phyloP scores from a whole-genome alignment of 2,888 invertebrate genomes.

The Eilema depressum region DNA sequence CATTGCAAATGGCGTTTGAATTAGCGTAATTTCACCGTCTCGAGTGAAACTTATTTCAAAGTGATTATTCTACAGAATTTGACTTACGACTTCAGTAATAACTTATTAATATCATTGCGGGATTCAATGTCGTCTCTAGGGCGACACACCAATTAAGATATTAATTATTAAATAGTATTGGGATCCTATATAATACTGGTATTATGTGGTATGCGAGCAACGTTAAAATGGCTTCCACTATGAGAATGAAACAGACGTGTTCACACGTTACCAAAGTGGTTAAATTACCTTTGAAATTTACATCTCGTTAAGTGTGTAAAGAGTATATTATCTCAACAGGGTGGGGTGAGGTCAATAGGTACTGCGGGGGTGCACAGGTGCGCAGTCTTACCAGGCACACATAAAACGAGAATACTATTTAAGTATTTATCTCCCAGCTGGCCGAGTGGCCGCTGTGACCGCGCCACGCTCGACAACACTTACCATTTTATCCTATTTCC shows the following conservation, averaged over 20 bases:
- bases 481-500: constrained; percentile 19
- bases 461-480: constrained; percentile 10
- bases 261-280: constrained; percentile 14
- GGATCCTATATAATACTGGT: neutral
- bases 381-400: constrained; percentile 30
- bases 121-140: constrained; percentile 6
- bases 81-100: constrained; percentile 18
- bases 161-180: constrained; percentile 5
- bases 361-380: constrained; percentile 30
- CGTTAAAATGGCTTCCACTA: neutral
- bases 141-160: neutral
- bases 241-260: neutral
- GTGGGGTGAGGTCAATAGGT: neutral
- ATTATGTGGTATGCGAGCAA: neutral
- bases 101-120: constrained; percentile 6
- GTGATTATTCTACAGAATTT: constrained; percentile 29
- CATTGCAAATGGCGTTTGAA: constrained; percentile 36
- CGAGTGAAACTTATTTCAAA: constrained; percentile 17
- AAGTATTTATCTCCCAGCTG: constrained; percentile 21
- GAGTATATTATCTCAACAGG: constrained; percentile 7
- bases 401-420: constrained; percentile 26
- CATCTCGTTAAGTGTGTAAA: constrained; percentile 28
- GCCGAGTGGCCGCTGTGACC: constrained; percentile 24
- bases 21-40: constrained; percentile 25
- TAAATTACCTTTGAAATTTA: constrained; percentile 41